These are phyloP conservation scores for Glareola pratincola DNA, from an alignment of 2,113 vertebrate species.

Conservation along the genomic window DNA sequence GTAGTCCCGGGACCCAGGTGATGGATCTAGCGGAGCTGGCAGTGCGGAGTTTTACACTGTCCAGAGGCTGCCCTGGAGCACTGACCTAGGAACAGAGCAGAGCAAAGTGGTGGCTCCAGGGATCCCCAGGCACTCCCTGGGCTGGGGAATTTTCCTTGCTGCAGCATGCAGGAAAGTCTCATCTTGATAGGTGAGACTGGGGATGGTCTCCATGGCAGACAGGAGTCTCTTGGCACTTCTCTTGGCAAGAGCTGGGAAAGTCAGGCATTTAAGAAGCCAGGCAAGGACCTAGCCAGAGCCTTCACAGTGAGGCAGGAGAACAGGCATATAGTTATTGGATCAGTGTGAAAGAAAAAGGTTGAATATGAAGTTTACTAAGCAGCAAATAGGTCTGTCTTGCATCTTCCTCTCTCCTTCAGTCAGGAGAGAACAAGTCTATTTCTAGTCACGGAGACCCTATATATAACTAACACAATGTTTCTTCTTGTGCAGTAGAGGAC, in stretches of 20 bases:
- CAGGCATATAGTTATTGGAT: background rate
- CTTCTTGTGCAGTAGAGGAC: background rate
- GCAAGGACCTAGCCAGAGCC: background rate
- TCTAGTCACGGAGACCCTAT: background rate
- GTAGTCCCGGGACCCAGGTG: accelerated
- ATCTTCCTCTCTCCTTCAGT: background rate
- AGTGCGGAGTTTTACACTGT: background rate
- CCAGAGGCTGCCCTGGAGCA: background rate
- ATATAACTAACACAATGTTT: background rate
- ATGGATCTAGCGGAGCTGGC: background rate
- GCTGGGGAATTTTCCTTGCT: background rate
- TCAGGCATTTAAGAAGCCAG: background rate
- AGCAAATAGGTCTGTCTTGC: background rate
- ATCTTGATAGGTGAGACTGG: background rate
- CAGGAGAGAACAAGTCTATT: background rate
- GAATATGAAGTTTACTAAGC: background rate
- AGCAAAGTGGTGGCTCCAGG: accelerated
- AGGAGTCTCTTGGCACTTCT: background rate
- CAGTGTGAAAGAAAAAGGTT: background rate
- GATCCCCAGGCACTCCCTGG: too few relatives aligned
- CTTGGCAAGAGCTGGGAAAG: background rate
- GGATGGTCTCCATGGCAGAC: background rate
- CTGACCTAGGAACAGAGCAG: background rate
- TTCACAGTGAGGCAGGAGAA: background rate
- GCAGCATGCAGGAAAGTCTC: background rate